These are phyloP conservation scores for Xyrichtys novacula DNA, from an alignment of 2,797 vertebrate species.

Conservation along the genomic window DNA sequence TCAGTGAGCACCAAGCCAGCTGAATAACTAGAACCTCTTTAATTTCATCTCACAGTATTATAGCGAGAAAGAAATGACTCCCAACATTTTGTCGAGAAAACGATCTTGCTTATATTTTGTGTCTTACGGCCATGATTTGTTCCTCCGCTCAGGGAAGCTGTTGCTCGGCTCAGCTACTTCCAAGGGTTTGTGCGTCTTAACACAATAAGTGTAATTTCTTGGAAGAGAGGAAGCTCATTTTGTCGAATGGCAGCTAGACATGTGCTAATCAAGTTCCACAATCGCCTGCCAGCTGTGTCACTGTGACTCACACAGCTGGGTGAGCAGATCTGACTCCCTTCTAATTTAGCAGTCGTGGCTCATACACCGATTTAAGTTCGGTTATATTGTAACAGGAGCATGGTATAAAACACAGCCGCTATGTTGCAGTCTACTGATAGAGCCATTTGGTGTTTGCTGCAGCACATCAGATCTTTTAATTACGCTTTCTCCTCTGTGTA, in stretches of 20 bases:
- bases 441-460: background rate
- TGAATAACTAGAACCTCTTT: too few relatives aligned
- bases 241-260: background rate
- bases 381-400: constrained; percentile 1
- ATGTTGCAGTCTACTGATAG: background rate
- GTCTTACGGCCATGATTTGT: too few relatives aligned
- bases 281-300: constrained; percentile 26
- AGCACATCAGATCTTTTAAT: background rate
- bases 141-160: too few relatives aligned
- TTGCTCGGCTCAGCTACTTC: too few relatives aligned
- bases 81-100: too few relatives aligned
- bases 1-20: too few relatives aligned
- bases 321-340: constrained; percentile 26
- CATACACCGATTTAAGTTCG: constrained; percentile 25
- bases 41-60: too few relatives aligned
- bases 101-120: too few relatives aligned
- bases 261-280: constrained; percentile 24
- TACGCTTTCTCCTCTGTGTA: background rate
- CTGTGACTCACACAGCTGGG: constrained; percentile 45
- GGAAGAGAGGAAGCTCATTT: background rate
- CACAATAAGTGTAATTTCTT: background rate
- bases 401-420: background rate
- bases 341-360: constrained; percentile 44
- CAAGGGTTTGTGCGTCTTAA: background rate
- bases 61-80: too few relatives aligned